These are phyloP conservation scores for Galagoides demidoff DNA, from an alignment of 2,797 vertebrate species.

Conservation along the genomic window DNA sequence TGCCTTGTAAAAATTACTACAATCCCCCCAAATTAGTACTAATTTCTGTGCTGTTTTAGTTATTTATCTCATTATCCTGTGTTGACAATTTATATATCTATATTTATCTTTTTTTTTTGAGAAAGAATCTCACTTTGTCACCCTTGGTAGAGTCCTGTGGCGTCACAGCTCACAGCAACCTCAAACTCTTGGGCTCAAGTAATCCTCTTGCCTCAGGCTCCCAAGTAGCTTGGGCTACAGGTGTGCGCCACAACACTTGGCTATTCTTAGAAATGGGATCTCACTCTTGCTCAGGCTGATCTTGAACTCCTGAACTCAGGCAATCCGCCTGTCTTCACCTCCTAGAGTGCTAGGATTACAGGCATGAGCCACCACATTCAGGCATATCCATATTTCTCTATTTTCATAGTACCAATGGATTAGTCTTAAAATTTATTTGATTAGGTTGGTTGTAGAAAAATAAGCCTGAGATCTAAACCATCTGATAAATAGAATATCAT, in stretches of 20 bases:
- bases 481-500: not conserved
- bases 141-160: no score
- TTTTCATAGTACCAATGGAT: not conserved
- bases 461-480: not conserved
- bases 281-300: no score
- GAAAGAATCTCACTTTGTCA: no score
- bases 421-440: not conserved
- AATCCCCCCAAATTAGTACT: not conserved
- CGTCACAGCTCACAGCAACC: no score
- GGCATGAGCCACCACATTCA: no score
- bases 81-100: not conserved
- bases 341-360: no score
- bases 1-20: not conserved
- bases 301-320: no score
- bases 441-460: not conserved
- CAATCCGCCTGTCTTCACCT: no score
- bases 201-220: no score
- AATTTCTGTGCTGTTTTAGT: not conserved
- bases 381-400: not conserved
- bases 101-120: not conserved
- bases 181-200: no score
- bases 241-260: fast-evolving
- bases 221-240: no score
- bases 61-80: not conserved
- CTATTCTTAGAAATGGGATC: no score